These are phyloP conservation scores for Mergus octosetaceus DNA, from an alignment of 2,797 vertebrate genomes.

Conservation along the genomic window DNA sequence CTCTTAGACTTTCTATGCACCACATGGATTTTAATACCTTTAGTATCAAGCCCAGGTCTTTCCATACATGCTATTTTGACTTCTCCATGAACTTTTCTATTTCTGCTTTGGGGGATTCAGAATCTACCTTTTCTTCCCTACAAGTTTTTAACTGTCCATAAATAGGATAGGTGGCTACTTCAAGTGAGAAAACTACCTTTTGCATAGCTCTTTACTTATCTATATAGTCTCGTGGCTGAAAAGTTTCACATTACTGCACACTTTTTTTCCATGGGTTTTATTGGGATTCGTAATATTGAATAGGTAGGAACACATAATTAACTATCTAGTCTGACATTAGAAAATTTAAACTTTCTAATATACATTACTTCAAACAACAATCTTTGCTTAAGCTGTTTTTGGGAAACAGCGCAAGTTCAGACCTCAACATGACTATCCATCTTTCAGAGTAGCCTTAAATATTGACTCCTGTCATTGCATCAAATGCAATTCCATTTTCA, in stretches of 20 bases:
- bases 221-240: not conserved
- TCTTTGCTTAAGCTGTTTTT: not conserved
- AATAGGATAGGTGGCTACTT: not conserved
- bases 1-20: not conserved
- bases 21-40: not conserved
- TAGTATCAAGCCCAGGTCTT: not conserved
- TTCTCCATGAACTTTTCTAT: not conserved
- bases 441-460: not conserved
- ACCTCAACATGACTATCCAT: not conserved
- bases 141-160: not conserved
- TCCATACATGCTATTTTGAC: not conserved
- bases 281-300: not conserved
- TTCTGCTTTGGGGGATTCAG: not conserved
- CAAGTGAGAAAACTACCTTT: not conserved
- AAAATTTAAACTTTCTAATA: not conserved
- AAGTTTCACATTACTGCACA: not conserved
- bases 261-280: not conserved
- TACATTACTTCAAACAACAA: not conserved
- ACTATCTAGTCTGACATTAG: not conserved
- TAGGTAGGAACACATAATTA: not conserved
- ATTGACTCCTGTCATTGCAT: not conserved
- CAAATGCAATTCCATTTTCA: not conserved
- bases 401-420: not conserved
- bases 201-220: not conserved
- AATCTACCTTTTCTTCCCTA: not conserved